These are phyloP conservation scores for Mycetomoellerius zeteki DNA, from an alignment of 1,140 invertebrate species.

Conservation along the genomic window DNA sequence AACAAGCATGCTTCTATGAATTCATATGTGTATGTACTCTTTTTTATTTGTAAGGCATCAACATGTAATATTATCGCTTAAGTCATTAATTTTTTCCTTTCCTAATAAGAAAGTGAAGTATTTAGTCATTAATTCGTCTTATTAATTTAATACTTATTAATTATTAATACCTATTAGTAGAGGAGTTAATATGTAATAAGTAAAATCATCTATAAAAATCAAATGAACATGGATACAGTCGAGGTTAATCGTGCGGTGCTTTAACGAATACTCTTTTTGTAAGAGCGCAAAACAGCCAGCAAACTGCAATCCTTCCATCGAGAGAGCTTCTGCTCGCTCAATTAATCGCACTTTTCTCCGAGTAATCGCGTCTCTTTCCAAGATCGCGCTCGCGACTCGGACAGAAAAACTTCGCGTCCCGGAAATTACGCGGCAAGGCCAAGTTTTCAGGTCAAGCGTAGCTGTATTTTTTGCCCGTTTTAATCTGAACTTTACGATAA, in stretches of 20 bases:
- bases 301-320: not conserved
- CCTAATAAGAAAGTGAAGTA: not conserved
- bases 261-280: conserved; percentile 18
- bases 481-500: conserved; percentile 76
- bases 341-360: conserved; percentile 41
- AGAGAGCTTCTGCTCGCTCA: conserved; percentile 25
- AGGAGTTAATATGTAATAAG: no score
- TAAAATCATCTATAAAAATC: conserved; percentile 4
- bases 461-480: conserved; percentile 67
- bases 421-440: conserved; percentile 49
- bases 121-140: not conserved
- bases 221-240: not conserved
- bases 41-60: no score
- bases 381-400: not conserved
- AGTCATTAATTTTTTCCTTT: not conserved
- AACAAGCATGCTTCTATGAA: not conserved
- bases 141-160: no score
- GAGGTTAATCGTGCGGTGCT: not conserved
- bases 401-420: conserved; percentile 40
- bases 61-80: not conserved
- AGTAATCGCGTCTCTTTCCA: conserved; percentile 59
- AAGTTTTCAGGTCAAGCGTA: conserved; percentile 52
- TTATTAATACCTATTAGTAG: no score
- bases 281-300: conserved; percentile 22
- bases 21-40: not conserved